Conservation (phyloP, 1,140 invertebrate genomes). For the Drosophila pectinifera region DNA sequence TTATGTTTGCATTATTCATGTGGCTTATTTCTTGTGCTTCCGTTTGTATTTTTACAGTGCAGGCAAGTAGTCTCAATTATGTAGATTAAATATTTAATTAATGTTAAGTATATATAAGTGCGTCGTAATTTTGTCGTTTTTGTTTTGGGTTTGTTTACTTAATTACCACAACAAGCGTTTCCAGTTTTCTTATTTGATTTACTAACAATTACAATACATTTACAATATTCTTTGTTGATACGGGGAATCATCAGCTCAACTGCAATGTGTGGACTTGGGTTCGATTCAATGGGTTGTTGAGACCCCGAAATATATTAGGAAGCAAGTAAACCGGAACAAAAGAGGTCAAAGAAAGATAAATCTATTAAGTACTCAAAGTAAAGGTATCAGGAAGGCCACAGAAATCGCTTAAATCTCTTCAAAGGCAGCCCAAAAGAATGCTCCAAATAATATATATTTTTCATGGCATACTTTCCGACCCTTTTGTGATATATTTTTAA, state of each 20-base stretch:
- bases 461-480: neutral
- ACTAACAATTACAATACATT: conserved; percentile 81
- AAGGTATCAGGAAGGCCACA: neutral
- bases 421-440: neutral
- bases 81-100: conserved; percentile 65
- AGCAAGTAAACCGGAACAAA: neutral
- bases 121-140: conserved; percentile 22
- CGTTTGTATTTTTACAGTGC: conserved; percentile 67
- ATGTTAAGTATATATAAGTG: conserved; percentile 21
- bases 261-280: conserved; percentile 4
- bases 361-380: neutral
- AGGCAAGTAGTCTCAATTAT: conserved; percentile 67
- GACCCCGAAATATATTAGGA: neutral
- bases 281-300: conserved; percentile 5
- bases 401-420: neutral
- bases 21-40: conserved; percentile 34
- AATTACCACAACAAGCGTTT: conserved; percentile 82
- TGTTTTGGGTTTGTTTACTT: conserved; percentile 48
- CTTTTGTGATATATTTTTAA: neutral
- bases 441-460: too few species aligned
- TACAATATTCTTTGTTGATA: conserved; percentile 29
- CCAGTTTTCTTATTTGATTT: conserved; percentile 82
- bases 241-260: conserved; percentile 17
- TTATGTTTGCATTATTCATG: conserved; percentile 35
- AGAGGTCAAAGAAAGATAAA: neutral